phyloP scores from a whole-genome alignment of 1,140 invertebrate species.

The Pseudomyrmex pallidus region DNA sequence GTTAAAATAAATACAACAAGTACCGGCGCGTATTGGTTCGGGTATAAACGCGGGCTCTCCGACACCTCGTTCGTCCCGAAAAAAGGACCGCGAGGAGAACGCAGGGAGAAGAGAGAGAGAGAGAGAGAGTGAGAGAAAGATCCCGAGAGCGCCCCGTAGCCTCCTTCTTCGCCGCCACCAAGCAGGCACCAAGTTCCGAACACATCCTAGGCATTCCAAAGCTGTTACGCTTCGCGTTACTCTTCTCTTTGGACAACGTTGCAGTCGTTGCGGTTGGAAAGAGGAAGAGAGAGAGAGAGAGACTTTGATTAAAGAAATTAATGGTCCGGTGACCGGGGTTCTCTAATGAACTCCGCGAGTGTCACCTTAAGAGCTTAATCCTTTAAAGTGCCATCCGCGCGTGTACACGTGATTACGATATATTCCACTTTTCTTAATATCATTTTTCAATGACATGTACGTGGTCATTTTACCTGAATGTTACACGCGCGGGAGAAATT shows the following conservation, averaged over 20 bases:
- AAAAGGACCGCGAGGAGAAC: conserved; percentile 29
- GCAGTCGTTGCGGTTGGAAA: conserved; percentile 16
- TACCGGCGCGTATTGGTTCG: conserved; percentile 79
- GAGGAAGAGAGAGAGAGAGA: conserved; percentile 5
- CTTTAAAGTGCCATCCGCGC: conserved; percentile 7
- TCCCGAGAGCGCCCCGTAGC: conserved; percentile 62
- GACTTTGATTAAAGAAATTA: conserved; percentile 68
- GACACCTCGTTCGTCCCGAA: conserved; percentile 77
- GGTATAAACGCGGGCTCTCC: conserved; percentile 77
- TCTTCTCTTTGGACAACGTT: conserved; percentile 45
- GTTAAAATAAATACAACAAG: conserved; percentile 83
- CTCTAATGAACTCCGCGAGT: conserved; percentile 27
- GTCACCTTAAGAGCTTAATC: conserved; percentile 28
- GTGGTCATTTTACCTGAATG: neutral
- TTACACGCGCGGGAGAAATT: conserved; percentile 1
- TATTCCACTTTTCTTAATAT: conserved; percentile 28
- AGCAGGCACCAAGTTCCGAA: conserved; percentile 54
- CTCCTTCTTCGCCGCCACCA: conserved; percentile 65
- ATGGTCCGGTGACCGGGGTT: conserved; percentile 35
- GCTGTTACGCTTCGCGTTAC: conserved; percentile 52
- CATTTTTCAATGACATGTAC: conserved; percentile 23
- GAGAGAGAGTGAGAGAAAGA: conserved; percentile 33
- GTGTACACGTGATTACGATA: neutral
- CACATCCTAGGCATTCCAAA: conserved; percentile 64
- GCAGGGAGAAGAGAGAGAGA: conserved; percentile 45